These are phyloP conservation scores for Scleropages formosus DNA, from an alignment of 2,797 vertebrate species.

Conservation along the genomic window DNA sequence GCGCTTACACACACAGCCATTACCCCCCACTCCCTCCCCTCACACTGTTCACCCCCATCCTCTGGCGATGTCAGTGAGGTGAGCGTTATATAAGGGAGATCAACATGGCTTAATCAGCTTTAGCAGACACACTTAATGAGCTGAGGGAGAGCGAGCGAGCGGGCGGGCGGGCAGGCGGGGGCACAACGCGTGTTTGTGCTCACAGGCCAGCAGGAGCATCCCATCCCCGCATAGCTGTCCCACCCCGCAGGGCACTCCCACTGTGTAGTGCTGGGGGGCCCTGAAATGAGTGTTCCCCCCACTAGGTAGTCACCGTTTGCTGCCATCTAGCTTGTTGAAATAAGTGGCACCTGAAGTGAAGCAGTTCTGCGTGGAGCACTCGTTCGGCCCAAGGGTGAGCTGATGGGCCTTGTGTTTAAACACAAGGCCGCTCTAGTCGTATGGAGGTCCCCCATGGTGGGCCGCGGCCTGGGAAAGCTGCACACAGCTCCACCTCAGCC, in stretches of 20 bases:
- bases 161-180: constrained; percentile 60
- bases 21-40: background rate
- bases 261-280: no score
- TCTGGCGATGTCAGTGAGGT: constrained; percentile 54
- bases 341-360: background rate
- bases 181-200: constrained; percentile 52
- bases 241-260: no score
- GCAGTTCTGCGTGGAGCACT: background rate
- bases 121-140: constrained; percentile 65
- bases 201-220: no score
- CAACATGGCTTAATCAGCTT: constrained; percentile 69
- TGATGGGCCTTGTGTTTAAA: no score
- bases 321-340: background rate
- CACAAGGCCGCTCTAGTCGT: no score
- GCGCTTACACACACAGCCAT: background rate
- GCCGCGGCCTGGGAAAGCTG: background rate
- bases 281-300: no score
- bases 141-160: constrained; percentile 48
- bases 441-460: background rate
- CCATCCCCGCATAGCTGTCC: no score
- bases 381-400: background rate
- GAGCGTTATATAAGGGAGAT: constrained; percentile 62
- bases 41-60: no score
- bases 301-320: background rate
- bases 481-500: constrained; percentile 72